phyloP scores from a whole-genome alignment of 2,797 vertebrate genomes.

The Enteromius argenteus region DNA sequence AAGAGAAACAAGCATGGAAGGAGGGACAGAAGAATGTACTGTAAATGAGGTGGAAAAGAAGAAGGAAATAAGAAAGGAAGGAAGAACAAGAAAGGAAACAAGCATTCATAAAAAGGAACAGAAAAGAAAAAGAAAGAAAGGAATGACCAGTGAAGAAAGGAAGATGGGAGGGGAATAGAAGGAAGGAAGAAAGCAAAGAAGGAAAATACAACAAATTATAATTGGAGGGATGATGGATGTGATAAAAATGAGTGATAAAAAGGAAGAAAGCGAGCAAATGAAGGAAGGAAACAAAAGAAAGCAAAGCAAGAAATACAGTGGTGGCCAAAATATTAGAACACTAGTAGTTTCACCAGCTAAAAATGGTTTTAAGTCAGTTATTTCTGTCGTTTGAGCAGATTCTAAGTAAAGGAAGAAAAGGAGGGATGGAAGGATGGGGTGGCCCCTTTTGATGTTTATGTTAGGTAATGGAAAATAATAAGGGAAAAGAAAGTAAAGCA shows the following conservation, averaged over 20 bases:
- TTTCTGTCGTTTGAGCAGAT: too few species aligned
- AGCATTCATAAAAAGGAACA: not conserved
- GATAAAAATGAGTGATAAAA: not conserved
- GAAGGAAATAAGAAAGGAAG: not conserved
- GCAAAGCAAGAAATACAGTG: not conserved
- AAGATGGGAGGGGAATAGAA: not conserved
- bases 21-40: not conserved
- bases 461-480: too few species aligned
- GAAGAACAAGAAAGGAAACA: not conserved
- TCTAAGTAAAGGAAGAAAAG: too few species aligned
- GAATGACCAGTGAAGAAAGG: slow-evolving; percentile 36
- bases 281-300: not conserved
- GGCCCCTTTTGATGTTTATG: too few species aligned
- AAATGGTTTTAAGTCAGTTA: too few species aligned
- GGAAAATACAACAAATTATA: slow-evolving; percentile 25
- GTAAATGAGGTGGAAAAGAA: not conserved
- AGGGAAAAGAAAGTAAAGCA: too few species aligned
- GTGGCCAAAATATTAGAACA: too few species aligned
- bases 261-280: not conserved
- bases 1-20: not conserved
- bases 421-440: too few species aligned
- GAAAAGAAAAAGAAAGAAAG: slow-evolving; percentile 1
- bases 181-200: not conserved
- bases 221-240: not conserved
- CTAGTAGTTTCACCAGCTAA: too few species aligned